Conservation (phyloP, 2,113 vertebrate genomes). For the Cryptomyrus ogoouensis region DNA sequence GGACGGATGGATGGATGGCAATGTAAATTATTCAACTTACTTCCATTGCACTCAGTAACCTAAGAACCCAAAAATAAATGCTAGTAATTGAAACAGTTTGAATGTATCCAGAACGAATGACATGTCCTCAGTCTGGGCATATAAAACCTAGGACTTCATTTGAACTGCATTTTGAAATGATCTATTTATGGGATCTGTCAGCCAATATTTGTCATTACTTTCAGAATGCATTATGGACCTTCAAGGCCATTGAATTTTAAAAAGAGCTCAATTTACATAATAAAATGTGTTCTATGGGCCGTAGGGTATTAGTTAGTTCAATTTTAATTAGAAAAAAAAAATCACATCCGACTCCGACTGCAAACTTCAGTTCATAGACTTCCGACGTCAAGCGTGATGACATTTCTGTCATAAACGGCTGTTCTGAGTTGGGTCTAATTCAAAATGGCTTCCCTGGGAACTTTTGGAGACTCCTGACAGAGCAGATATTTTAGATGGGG, state of each 20-base stretch:
- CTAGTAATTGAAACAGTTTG: background rate
- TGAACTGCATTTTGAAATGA: background rate
- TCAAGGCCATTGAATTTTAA: background rate
- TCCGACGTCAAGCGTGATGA: background rate
- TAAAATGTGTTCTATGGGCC: conserved; percentile 9
- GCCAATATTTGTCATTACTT: conserved; percentile 12
- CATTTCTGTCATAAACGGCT: background rate
- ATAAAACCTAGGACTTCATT: background rate
- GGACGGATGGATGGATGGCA: background rate
- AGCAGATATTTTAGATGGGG: background rate
- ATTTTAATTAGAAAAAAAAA: conserved; percentile 5
- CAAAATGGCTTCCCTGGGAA: background rate
- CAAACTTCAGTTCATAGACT: conserved; percentile 3
- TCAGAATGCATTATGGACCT: conserved; percentile 2
- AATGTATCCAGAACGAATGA: background rate
- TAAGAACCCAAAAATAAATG: background rate
- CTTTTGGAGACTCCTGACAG: background rate
- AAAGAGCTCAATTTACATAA: conserved; percentile 5
- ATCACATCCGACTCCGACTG: background rate
- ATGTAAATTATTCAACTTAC: background rate
- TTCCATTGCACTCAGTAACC: background rate
- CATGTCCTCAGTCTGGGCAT: background rate
- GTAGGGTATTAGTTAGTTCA: conserved; percentile 3
- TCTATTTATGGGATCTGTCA: background rate
- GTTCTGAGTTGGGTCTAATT: background rate